Evolutionary conservation across 2,888 invertebrate species (phyloP).

Genomic region (Conops quadrifasciatus): DNA sequence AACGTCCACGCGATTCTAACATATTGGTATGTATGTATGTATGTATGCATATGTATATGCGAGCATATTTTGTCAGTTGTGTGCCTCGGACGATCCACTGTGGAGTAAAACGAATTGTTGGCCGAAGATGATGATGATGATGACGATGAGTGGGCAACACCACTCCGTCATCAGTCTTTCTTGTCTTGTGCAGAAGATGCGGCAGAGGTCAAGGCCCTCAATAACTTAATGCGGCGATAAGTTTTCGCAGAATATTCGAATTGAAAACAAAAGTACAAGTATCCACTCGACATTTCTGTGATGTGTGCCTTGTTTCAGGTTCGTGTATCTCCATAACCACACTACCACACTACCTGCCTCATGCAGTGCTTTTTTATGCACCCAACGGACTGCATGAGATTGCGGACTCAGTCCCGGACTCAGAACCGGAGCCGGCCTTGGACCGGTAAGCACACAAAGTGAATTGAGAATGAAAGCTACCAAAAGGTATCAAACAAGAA

Average conservation of each 20-base stretch:
- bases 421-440: no score
- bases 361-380: no score
- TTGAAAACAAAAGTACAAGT: not conserved
- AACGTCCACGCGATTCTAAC: constrained; percentile 15
- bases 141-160: constrained; percentile 3
- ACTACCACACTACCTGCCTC: no score
- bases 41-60: not conserved
- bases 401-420: no score
- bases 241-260: not conserved
- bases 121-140: not conserved
- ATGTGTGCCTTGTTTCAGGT: not conserved
- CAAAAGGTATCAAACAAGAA: no score
- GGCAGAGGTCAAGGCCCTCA: constrained; percentile 2
- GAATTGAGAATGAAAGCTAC: no score
- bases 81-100: not conserved
- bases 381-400: no score
- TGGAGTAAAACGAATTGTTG: not conserved
- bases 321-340: constrained; percentile 1
- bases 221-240: not conserved
- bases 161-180: not conserved
- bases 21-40: constrained; percentile 5
- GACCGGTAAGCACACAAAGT: no score
- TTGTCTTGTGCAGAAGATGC: not conserved
- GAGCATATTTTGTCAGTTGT: not conserved
- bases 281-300: not conserved